Conservation (phyloP, 2,113 vertebrate genomes). For the Amia ocellicauda region DNA sequence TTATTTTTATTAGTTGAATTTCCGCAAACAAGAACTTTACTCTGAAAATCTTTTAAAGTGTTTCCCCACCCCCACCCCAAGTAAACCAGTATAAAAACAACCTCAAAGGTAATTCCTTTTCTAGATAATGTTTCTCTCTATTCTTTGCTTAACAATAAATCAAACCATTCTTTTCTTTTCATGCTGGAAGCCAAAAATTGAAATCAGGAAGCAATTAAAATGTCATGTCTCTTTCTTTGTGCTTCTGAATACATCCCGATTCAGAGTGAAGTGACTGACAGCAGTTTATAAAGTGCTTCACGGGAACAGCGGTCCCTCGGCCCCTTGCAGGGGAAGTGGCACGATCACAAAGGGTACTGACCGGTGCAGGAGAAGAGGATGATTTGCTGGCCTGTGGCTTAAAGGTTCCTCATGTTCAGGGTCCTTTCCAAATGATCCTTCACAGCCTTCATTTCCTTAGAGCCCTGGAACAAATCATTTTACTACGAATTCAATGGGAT, state of each 20-base stretch:
- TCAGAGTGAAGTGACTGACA: not conserved
- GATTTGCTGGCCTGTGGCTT: not conserved
- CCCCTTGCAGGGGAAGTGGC: not conserved
- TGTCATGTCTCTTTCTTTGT: constrained; percentile 23
- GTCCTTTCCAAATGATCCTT: constrained; percentile 2
- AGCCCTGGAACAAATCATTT: constrained; percentile 52
- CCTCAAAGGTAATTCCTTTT: too few species aligned
- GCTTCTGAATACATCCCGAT: not conserved
- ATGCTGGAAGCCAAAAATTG: constrained; percentile 36
- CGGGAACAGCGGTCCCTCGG: not conserved
- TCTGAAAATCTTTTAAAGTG: too few species aligned
- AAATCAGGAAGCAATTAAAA: too few species aligned
- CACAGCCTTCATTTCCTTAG: constrained; percentile 16
- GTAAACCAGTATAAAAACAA: too few species aligned
- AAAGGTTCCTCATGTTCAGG: not conserved
- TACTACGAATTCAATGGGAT: constrained; percentile 46
- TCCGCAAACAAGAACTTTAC: too few species aligned
- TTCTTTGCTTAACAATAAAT: not conserved
- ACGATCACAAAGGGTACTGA: not conserved
- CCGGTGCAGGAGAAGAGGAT: too few species aligned
- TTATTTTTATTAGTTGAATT: too few species aligned
- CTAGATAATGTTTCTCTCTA: constrained; percentile 4
- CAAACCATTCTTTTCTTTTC: constrained; percentile 11
- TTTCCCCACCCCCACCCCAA: too few species aligned
- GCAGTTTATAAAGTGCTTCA: not conserved